Evolutionary conservation across 2,113 vertebrate species (phyloP).

Genomic region (Rhabdomys dilectus): DNA sequence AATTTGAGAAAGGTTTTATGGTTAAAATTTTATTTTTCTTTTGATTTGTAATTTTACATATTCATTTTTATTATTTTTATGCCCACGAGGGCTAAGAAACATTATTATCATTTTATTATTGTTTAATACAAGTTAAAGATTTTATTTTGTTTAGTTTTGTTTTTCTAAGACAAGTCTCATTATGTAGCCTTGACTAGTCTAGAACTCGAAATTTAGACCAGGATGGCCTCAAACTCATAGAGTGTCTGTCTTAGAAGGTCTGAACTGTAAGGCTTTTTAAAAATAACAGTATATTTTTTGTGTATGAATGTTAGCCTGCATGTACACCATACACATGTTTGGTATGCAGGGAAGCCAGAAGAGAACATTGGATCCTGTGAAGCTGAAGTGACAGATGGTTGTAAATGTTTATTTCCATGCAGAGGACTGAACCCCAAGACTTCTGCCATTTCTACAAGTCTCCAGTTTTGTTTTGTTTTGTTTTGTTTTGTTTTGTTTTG

Average conservation of each 20-base stretch:
- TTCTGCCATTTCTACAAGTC: not conserved
- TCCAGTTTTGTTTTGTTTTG: not conserved
- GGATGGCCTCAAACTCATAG: not conserved
- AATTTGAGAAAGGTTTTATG: conserved; percentile 37
- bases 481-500: not conserved
- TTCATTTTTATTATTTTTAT: conserved; percentile 57
- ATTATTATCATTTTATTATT: conserved; percentile 25
- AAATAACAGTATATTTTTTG: too few relatives aligned
- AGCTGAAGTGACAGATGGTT: not conserved
- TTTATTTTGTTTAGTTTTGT: not conserved
- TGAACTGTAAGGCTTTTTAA: too few relatives aligned
- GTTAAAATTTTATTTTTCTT: conserved; percentile 35
- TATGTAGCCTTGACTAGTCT: not conserved
- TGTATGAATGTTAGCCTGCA: not conserved
- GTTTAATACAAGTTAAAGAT: conserved; percentile 14
- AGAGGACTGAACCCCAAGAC: not conserved
- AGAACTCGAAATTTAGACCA: not conserved
- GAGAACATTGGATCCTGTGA: not conserved
- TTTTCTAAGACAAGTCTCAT: not conserved
- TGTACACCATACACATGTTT: not conserved
- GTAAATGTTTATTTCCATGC: not conserved
- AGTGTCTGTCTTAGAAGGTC: not conserved
- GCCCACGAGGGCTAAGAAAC: not conserved
- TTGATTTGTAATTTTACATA: conserved; percentile 45
- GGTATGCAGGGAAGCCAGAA: not conserved